Conservation (phyloP, 2,113 vertebrate genomes). For the Myotis yumanensis region DNA sequence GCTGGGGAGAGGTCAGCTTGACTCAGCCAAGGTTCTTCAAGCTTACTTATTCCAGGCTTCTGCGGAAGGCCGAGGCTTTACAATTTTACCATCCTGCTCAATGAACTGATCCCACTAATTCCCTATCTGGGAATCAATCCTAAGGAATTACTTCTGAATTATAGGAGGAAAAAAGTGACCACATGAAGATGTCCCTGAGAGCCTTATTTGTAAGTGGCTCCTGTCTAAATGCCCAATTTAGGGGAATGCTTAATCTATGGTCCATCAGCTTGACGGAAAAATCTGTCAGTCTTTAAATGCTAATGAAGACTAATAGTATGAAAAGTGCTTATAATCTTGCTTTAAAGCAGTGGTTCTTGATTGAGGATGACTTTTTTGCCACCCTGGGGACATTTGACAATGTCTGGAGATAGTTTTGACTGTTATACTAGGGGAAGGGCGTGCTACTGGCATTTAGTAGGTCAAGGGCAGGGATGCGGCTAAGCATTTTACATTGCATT, state of each 20-base stretch:
- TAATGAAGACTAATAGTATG: neutral
- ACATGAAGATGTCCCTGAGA: neutral
- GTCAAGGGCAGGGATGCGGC: neutral
- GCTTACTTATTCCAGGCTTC: neutral
- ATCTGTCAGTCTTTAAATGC: neutral
- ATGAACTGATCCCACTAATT: neutral
- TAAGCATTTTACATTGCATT: no score
- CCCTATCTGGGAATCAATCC: neutral
- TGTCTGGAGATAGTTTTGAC: no score
- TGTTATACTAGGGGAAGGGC: neutral
- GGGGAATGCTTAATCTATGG: neutral
- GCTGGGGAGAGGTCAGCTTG: no score
- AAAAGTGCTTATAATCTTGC: neutral
- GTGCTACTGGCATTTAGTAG: neutral
- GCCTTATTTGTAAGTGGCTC: neutral
- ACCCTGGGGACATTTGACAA: neutral
- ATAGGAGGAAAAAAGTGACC: neutral
- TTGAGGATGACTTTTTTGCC: neutral
- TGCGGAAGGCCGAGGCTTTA: neutral
- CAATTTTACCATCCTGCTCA: neutral
- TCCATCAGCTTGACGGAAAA: neutral
- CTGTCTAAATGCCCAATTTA: neutral
- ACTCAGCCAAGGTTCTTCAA: neutral
- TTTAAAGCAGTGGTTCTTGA: neutral
- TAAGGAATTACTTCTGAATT: neutral